Conservation (phyloP, 35 echinoderm and acorn worm species). For the Stichopus chloronotus region DNA sequence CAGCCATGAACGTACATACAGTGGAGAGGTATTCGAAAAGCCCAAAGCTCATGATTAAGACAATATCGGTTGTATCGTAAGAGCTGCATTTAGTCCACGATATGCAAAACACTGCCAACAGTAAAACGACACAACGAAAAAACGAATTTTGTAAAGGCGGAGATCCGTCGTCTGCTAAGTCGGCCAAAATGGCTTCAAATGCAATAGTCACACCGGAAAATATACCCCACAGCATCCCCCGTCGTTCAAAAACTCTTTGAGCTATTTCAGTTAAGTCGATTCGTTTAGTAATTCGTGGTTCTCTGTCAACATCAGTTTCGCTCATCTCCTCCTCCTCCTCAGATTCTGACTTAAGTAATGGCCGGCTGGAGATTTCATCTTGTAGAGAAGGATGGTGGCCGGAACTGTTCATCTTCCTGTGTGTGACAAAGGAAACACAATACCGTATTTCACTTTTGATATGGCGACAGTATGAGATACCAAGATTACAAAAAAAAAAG, state of each 20-base stretch:
- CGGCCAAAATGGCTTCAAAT: slow-evolving; percentile 40
- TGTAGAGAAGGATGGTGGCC: neutral
- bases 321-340: neutral
- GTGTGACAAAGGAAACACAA: too few species aligned
- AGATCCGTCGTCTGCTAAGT: neutral
- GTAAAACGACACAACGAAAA: slow-evolving; percentile 17
- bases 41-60: slow-evolving; percentile 11
- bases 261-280: neutral
- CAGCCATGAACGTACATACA: slow-evolving; percentile 36
- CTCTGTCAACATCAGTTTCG: neutral
- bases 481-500: too few species aligned
- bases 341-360: neutral
- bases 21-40: slow-evolving; percentile 16
- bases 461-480: too few species aligned
- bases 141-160: slow-evolving; percentile 27
- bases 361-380: slow-evolving; percentile 1
- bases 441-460: too few species aligned
- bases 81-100: neutral
- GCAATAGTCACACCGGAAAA: slow-evolving; percentile 22
- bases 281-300: neutral
- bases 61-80: neutral
- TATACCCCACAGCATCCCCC: slow-evolving; percentile 42
- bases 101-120: neutral
- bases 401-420: too few species aligned
- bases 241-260: neutral